These are phyloP conservation scores for Chamaedrilus cognettii DNA, from an alignment of 2,888 invertebrate species.

Conservation along the genomic window DNA sequence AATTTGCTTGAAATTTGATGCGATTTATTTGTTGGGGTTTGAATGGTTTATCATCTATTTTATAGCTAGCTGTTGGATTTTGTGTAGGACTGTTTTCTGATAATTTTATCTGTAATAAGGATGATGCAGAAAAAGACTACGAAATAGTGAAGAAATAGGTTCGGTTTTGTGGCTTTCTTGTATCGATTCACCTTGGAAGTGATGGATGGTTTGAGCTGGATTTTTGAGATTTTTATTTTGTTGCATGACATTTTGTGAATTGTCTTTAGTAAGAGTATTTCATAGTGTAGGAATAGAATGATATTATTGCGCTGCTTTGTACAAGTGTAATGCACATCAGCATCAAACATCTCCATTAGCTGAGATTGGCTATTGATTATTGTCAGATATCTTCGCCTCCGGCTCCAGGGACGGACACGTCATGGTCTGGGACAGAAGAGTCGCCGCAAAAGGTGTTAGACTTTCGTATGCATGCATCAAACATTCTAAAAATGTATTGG, in stretches of 20 bases:
- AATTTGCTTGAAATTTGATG: not conserved
- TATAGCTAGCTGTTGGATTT: not conserved
- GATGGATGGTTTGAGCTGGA: no score
- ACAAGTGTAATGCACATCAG: not conserved
- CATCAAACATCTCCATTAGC: not conserved
- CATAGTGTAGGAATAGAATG: no score
- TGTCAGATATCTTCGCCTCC: slow-evolving; percentile 76
- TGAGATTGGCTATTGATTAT: not conserved
- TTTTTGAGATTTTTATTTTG: no score
- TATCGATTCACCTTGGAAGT: no score
- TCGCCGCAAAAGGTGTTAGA: slow-evolving; percentile 27
- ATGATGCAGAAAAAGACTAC: no score
- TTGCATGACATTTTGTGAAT: no score
- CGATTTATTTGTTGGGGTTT: not conserved
- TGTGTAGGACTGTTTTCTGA: not conserved
- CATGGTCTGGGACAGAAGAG: slow-evolving; percentile 76
- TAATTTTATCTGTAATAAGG: not conserved
- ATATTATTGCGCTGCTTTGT: no score
- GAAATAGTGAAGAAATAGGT: no score
- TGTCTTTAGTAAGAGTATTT: no score
- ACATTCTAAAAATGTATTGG: no score
- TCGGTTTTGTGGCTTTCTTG: no score
- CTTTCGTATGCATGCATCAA: no score
- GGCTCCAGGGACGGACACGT: slow-evolving; percentile 87
- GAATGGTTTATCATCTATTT: not conserved